Base-by-base conservation (phyloP, 2,113 vertebrate genomes). In the Gambusia affinis region DNA sequence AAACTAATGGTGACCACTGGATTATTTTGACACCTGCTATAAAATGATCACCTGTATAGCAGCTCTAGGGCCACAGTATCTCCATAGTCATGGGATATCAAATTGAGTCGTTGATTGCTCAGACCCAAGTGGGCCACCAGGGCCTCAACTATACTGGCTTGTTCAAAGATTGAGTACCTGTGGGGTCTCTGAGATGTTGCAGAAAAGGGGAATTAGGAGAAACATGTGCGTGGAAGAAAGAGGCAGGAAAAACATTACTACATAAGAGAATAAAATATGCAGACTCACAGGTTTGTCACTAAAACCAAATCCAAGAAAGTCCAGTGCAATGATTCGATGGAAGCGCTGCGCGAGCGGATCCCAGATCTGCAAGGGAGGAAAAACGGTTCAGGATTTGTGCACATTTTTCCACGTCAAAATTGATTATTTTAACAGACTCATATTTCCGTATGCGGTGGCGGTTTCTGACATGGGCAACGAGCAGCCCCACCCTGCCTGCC, bases 241-340 rank as follows among this genome's bases (percentile, higher is more conserved):
- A 14, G 12, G 1, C 22, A 64, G 19, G 44, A 47, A 47, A 47
- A 47, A 17, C 4, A 47, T 47, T 4, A 19, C 15, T 1, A 47
- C 44, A 47, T 47, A 47, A 47, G 4, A 4, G 44, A 47, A 12
- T 22, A 5, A 47, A 47, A 14, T 27, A 63, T 37, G 12, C 8
- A 7, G n/a, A 11, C 96, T 95, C 79, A 99, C 97, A 3, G 98
- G 97, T 78, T 99, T 99, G 89, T 98, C 97, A 1, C 97, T 99
- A 92, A 99, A 99, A 80, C 98, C 98, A 14, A 99, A 99, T 4
- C 97, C 97, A 0, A 99, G 84, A 60, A 99, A 99, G 87, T 99
- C 98, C 27, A 97, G 92, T 1, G 96, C 96, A 0, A 99, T 94
- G 80, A 99, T 96, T 14, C 96, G 91, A 78, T 96, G 95, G 77